Evolutionary conservation across 2,888 invertebrate genomes (phyloP).

Genomic region (Dynastes hyllus): DNA sequence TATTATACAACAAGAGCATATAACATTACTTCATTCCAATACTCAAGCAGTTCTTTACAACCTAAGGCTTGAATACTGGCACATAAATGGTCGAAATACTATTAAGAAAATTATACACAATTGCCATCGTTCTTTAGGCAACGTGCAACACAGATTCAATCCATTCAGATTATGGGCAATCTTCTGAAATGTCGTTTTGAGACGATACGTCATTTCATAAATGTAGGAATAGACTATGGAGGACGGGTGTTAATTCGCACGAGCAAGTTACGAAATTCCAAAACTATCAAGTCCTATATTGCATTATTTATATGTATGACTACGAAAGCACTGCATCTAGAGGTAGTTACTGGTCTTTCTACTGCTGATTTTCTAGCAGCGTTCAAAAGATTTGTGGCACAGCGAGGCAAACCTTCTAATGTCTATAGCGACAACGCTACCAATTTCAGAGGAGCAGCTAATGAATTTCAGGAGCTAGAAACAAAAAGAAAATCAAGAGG

Average conservation of each 20-base stretch:
- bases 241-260: background rate
- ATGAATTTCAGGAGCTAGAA: too few species aligned
- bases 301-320: slow-evolving; percentile 19
- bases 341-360: slow-evolving; percentile 3
- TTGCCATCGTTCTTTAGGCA: too few species aligned
- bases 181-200: background rate
- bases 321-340: slow-evolving; percentile 3
- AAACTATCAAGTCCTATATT: background rate
- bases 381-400: slow-evolving; percentile 14
- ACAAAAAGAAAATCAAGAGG: too few species aligned
- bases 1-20: background rate
- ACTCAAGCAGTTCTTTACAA: background rate
- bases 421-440: too few species aligned
- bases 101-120: too few species aligned
- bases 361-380: slow-evolving; percentile 3
- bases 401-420: background rate
- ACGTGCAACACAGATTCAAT: too few species aligned
- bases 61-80: background rate
- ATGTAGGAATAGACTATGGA: too few species aligned
- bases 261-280: slow-evolving; percentile 1
- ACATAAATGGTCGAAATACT: too few species aligned
- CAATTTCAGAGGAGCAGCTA: too few species aligned
- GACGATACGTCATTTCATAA: too few species aligned
- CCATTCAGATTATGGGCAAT: background rate
- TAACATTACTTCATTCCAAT: background rate